Base-by-base conservation (phyloP, 2,113 vertebrate species). In the Paralichthys olivaceus region DNA sequence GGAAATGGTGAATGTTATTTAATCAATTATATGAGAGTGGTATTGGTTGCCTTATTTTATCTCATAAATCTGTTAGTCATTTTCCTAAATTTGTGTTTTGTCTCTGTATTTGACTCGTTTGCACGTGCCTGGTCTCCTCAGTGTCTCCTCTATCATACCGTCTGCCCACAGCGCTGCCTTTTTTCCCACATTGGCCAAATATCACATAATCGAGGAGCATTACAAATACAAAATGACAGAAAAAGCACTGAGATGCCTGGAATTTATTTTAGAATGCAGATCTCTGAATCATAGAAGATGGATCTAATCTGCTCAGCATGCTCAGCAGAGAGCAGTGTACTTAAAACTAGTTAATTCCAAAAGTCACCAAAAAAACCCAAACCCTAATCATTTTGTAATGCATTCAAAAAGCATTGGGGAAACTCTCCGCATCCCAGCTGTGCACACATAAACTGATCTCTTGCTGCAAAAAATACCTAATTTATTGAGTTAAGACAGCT, bases 131-230 rank as follows among this genome's bases (percentile, higher is more conserved):
- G 37, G 12, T 78, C 74, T 82, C 56, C 45, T 72, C 15, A 7
- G 1, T 64, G 68, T 65, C 4, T 34, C 25, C 37, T 23, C 69
- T 37, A 75, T 75, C 68, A 79, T 22, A 63, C 63, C 49, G 59
- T 83, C 73, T 78, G 22, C 15, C 53, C 73, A 77, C 69, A 56
- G 69, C 60, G 63, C 9, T 25, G 49, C 47, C 3, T 64, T 71
- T 56, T 47, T 59, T 58, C 9, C 47, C 45, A 65, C 37, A 71
- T 11, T 56, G 23, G 32, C 40, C 61, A 74, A 72, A 80, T 28
- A 60, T 74, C 13, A 59, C 20, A 7, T 40, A 13, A 74, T 59
- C 5, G 0, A 72, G 55, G 26, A 28, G 57, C 29, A 67, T 71
- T 12, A 58, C 19, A 40, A 43, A 43, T 13, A 2, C 40, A 14